Evolutionary conservation across 2,888 invertebrate species (phyloP).

Genomic region (Loripinus fragilis): DNA sequence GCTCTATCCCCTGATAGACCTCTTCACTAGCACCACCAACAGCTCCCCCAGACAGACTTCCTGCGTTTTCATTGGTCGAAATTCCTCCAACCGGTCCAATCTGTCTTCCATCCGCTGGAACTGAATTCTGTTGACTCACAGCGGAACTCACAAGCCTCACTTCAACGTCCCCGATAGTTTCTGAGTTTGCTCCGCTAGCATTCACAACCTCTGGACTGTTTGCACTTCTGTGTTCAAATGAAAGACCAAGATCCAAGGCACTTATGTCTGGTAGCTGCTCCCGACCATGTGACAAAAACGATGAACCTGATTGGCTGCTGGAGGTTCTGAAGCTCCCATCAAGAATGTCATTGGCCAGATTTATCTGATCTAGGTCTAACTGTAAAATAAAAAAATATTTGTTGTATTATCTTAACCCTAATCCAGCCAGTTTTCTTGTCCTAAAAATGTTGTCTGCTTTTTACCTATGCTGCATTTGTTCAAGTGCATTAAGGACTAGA

Average conservation of each 20-base stretch:
- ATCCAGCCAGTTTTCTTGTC: too few relatives aligned
- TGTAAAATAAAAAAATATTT: slow-evolving; percentile 41
- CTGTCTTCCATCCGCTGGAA: not conserved
- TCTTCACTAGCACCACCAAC: slow-evolving; percentile 10
- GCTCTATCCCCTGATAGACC: slow-evolving; percentile 28
- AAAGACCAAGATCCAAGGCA: slow-evolving; percentile 53
- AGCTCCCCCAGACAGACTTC: not conserved
- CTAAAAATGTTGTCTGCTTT: too few relatives aligned
- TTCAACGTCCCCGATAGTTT: not conserved
- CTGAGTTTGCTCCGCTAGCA: slow-evolving; percentile 2
- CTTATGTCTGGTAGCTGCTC: slow-evolving; percentile 52
- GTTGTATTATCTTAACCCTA: too few relatives aligned
- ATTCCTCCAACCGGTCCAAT: not conserved
- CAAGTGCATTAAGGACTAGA: too few relatives aligned
- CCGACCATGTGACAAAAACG: slow-evolving; percentile 34
- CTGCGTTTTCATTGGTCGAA: slow-evolving; percentile 10
- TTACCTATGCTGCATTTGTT: too few relatives aligned
- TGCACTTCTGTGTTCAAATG: not conserved
- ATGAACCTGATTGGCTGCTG: slow-evolving; percentile 46
- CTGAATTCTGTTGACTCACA: not conserved
- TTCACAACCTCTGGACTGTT: slow-evolving; percentile 27
- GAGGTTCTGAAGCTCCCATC: slow-evolving; percentile 65
- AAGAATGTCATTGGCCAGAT: slow-evolving; percentile 64
- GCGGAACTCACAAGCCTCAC: not conserved
- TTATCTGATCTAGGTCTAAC: slow-evolving; percentile 57